Percentiles rank a stretch among this genome's conserved stretches.
phyloP scores from a whole-genome alignment of 2,797 vertebrate genomes.

The Scarus forsteni region DNA sequence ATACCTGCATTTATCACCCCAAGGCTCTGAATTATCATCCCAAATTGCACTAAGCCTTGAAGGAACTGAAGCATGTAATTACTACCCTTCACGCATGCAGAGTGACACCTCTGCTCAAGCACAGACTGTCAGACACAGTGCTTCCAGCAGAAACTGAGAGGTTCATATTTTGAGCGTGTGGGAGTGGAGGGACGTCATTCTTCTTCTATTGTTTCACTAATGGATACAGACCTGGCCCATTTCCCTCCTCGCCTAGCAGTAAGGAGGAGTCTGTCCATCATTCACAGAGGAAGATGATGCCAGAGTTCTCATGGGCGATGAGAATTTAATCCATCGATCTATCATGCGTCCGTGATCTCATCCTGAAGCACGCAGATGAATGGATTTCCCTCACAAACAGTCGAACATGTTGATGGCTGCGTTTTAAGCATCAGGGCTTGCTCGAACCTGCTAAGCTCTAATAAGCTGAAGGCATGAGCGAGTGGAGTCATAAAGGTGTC shows the following conservation, averaged over 20 bases:
- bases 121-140: conserved; percentile 49
- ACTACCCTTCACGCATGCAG: conserved; percentile 67
- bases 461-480: conserved; percentile 47
- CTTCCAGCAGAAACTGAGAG: conserved; percentile 43
- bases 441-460: conserved; percentile 57
- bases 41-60: conserved; percentile 69
- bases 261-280: conserved; percentile 39
- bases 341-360: conserved; percentile 32
- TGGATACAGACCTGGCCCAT: conserved; percentile 21
- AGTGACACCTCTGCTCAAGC: conserved; percentile 59
- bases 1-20: conserved; percentile 71
- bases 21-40: conserved; percentile 62
- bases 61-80: conserved; percentile 78
- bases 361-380: conserved; percentile 25
- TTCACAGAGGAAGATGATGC: conserved; percentile 33
- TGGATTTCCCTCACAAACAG: conserved; percentile 30
- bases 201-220: conserved; percentile 48
- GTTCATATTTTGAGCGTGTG: conserved; percentile 19
- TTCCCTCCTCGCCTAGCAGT: conserved; percentile 35
- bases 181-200: conserved; percentile 20
- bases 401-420: conserved; percentile 24
- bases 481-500: conserved; percentile 52
- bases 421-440: conserved; percentile 48
- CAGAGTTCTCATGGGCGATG: conserved; percentile 24
- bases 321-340: conserved; percentile 41